These are phyloP conservation scores for Macrosiphum euphorbiae DNA, from an alignment of 2,888 invertebrate species.

Conservation along the genomic window DNA sequence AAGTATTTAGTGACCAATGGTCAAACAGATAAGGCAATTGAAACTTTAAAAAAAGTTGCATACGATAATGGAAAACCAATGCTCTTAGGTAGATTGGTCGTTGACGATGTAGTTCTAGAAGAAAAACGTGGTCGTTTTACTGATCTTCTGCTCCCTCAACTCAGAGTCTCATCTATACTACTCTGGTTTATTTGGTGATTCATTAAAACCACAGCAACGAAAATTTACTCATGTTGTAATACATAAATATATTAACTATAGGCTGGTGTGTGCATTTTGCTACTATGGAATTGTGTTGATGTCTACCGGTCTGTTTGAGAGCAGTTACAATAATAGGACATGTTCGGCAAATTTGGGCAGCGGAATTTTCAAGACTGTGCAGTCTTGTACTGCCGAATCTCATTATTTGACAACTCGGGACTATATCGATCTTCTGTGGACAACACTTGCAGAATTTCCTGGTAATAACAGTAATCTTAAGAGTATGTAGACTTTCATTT, in stretches of 20 bases:
- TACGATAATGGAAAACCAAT: slow-evolving; percentile 90
- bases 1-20: slow-evolving; percentile 90
- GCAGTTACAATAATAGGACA: slow-evolving; percentile 68
- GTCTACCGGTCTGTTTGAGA: slow-evolving; percentile 92
- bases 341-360: slow-evolving; percentile 50
- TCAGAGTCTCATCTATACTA: slow-evolving; percentile 85
- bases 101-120: slow-evolving; percentile 75
- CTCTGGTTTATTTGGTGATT: slow-evolving; percentile 93
- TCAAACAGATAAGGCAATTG: slow-evolving; percentile 86
- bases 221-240: slow-evolving; percentile 22
- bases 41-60: slow-evolving; percentile 86
- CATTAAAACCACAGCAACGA: background rate
- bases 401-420: slow-evolving; percentile 84
- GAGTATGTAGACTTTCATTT: background rate
- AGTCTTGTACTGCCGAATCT: slow-evolving; percentile 78
- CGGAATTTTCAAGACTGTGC: slow-evolving; percentile 70
- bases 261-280: slow-evolving; percentile 94
- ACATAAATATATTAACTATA: slow-evolving; percentile 69
- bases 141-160: slow-evolving; percentile 83
- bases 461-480: slow-evolving; percentile 72
- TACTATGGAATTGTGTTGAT: slow-evolving; percentile 95
- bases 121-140: slow-evolving; percentile 78
- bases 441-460: slow-evolving; percentile 94
- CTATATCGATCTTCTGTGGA: slow-evolving; percentile 93
- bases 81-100: slow-evolving; percentile 86